These are phyloP conservation scores for Procambarus clarkii DNA, from an alignment of 1,140 invertebrate species.

Conservation along the genomic window DNA sequence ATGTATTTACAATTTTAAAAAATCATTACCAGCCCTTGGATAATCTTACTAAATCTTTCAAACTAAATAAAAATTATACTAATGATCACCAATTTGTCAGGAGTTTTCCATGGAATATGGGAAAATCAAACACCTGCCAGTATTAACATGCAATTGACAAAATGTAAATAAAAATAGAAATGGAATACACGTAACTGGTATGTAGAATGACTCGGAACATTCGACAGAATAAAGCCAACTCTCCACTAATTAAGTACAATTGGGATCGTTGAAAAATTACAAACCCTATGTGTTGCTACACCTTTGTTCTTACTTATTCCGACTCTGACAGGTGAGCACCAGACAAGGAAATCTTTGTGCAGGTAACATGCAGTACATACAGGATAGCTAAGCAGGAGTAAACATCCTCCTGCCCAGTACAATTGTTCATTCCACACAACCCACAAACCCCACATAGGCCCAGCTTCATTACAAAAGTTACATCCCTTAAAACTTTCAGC, in stretches of 20 bases:
- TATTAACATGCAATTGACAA: constrained; percentile 60
- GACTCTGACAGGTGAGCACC: constrained; percentile 56
- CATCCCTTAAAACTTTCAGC: constrained; percentile 27
- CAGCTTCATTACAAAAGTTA: constrained; percentile 55
- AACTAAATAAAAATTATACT: not conserved
- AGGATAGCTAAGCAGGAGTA: constrained; percentile 30
- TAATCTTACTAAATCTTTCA: not conserved
- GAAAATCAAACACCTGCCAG: constrained; percentile 58
- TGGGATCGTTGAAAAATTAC: constrained; percentile 44
- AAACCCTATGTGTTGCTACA: constrained; percentile 45
- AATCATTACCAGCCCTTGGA: constrained; percentile 18
- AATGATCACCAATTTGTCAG: constrained; percentile 16
- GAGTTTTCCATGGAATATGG: constrained; percentile 50
- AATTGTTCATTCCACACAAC: constrained; percentile 51
- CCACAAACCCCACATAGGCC: constrained; percentile 33
- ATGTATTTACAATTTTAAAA: not conserved
- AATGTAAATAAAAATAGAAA: constrained; percentile 61
- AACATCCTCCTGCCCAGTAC: constrained; percentile 29
- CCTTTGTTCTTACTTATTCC: constrained; percentile 28
- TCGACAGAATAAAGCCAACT: constrained; percentile 58
- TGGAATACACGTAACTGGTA: constrained; percentile 66
- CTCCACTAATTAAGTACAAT: constrained; percentile 51
- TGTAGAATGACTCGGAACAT: constrained; percentile 60
- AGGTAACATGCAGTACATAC: constrained; percentile 38
- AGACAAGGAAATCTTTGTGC: constrained; percentile 56